These are phyloP conservation scores for Platycheirus albimanus DNA, from an alignment of 2,888 invertebrate species.

Conservation along the genomic window DNA sequence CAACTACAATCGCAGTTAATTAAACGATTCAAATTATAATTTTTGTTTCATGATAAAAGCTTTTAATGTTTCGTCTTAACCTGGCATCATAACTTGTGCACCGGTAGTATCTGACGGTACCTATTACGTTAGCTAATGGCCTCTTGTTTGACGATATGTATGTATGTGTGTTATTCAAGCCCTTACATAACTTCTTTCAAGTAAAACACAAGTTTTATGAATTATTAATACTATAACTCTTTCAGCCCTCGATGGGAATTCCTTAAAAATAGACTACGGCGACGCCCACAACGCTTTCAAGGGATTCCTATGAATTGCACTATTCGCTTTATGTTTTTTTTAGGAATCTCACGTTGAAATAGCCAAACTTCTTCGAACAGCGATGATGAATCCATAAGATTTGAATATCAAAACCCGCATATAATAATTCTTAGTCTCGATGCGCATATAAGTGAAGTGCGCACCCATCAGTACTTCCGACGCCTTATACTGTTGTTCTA, in stretches of 20 bases:
- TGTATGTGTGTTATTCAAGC: slow-evolving; percentile 52
- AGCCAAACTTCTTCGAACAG: too few relatives aligned
- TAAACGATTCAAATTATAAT: slow-evolving; percentile 56
- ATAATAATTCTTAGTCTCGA: slow-evolving; percentile 15
- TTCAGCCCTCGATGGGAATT: too few relatives aligned
- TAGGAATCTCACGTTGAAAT: too few relatives aligned
- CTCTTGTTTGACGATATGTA: slow-evolving; percentile 45
- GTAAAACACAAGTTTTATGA: slow-evolving; percentile 29
- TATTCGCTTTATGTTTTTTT: too few relatives aligned
- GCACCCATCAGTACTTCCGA: slow-evolving; percentile 72
- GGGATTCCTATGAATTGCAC: too few relatives aligned
- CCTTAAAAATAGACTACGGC: too few relatives aligned
- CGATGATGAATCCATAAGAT: slow-evolving; percentile 46
- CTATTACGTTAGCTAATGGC: slow-evolving; percentile 68
- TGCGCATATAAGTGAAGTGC: too few relatives aligned
- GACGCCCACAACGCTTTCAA: too few relatives aligned
- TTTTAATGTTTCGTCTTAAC: slow-evolving; percentile 15
- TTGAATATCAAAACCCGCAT: slow-evolving; percentile 29
- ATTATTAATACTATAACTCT: neutral
- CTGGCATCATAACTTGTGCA: slow-evolving; percentile 8
- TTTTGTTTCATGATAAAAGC: slow-evolving; percentile 23
- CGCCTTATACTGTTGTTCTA: slow-evolving; percentile 47
- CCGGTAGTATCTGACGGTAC: slow-evolving; percentile 13
- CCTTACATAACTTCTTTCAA: slow-evolving; percentile 49
- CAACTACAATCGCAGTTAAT: slow-evolving; percentile 57